Evolutionary conservation across 2,797 vertebrate species (phyloP), one percentile per base, ranked within the genome.

Genomic region (Phrynocephalus forsythii): DNA sequence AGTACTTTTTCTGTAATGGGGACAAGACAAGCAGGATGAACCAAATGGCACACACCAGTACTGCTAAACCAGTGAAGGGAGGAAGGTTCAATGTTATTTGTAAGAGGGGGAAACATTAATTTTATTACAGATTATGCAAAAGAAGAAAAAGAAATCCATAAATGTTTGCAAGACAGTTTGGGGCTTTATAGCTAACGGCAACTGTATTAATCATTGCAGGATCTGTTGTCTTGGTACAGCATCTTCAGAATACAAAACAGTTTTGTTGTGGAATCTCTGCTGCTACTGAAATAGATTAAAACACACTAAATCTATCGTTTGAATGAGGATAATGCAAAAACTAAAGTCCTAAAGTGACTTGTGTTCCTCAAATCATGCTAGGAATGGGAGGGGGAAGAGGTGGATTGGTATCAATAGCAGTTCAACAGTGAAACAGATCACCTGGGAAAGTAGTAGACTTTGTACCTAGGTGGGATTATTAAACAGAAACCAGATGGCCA

Each of bases 11-110:
- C 44, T 28, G 20, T 84, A 44, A 30, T 82, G 73, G 77, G 38
- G 67, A 63, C 28, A 84, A 80, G 69, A 79, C 50, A 88, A 60
- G 50, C 50, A 26, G 69, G 22, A 63, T n/a, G 67, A 72, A 66
- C 79, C 79, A 50, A 63, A 38, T 50, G 78, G 69, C 30, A 78
- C 44, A 87, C 28, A 38, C 52, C 60, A 75, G 48, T 48, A 5
- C 26, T n/a, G 38, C 83, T 33, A 22, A 75, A 44, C 30, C 30
- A 63, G 28, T 9, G 13, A 10, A n/a, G 2, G 2, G 1, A 10
- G 18, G 50, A 15, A 33, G n/a, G 7, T 18, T 52, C n/a, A 69
- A 56, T 20, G 11, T 52, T 18, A 18, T 52, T 69, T 33, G 50
- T 73, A 18, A 68, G 44, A 66, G 44, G 38, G 44, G 38, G 13